phyloP scores from a whole-genome alignment of 2,888 invertebrate genomes.

The Drosophila seclusa region DNA sequence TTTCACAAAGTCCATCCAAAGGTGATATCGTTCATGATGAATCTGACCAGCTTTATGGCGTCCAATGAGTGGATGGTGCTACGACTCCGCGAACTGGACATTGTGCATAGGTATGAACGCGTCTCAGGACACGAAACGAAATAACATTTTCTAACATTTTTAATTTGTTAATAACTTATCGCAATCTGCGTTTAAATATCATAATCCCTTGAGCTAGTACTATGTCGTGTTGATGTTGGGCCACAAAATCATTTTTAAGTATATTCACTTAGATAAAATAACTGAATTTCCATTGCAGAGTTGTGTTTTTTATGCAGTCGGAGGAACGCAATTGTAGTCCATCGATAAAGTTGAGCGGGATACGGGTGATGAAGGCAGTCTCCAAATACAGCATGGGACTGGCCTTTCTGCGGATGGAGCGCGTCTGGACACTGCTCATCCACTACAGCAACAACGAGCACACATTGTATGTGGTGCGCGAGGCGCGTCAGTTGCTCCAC shows the following conservation, averaged over 20 bases:
- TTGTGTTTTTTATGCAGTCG: constrained; percentile 64
- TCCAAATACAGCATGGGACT: constrained; percentile 88
- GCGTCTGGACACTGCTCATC: constrained; percentile 88
- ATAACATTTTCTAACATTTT: neutral
- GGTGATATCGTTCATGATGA: constrained; percentile 88
- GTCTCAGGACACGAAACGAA: neutral
- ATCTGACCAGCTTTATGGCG: constrained; percentile 87
- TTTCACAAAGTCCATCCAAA: constrained; percentile 84
- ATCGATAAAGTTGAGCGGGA: constrained; percentile 89
- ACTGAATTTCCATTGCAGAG: constrained; percentile 52
- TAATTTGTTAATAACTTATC: neutral
- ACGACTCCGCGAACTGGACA: constrained; percentile 85
- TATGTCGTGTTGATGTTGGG: neutral
- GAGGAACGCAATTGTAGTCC: constrained; percentile 85
- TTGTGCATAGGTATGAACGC: constrained; percentile 76
- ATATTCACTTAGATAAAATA: neutral
- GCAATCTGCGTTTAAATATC: neutral
- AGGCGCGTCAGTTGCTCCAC: constrained; percentile 88
- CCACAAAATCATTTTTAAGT: neutral
- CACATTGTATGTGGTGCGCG: constrained; percentile 90
- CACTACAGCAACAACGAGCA: constrained; percentile 88
- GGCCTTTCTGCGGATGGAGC: constrained; percentile 88
- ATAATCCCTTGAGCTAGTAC: neutral
- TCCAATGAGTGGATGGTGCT: constrained; percentile 87
- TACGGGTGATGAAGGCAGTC: constrained; percentile 87